These are phyloP conservation scores for Trichechus manatus DNA, from an alignment of 2,113 vertebrate species.

Conservation along the genomic window DNA sequence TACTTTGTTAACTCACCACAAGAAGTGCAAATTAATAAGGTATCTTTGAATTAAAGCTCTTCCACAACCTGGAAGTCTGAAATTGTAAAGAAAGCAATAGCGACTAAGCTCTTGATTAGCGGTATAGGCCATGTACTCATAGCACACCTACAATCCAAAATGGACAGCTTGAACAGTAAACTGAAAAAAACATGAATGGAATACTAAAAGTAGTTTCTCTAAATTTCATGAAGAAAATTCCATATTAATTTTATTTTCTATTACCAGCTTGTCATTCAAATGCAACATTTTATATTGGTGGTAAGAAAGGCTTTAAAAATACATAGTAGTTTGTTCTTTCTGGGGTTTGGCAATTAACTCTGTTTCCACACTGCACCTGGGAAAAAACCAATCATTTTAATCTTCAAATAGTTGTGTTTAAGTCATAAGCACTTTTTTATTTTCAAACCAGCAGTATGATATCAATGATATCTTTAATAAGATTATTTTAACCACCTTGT, in stretches of 20 bases:
- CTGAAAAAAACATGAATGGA: conserved; percentile 36
- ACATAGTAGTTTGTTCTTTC: conserved; percentile 36
- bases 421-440: conserved; percentile 53
- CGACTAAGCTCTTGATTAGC: not conserved
- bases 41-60: conserved; percentile 57
- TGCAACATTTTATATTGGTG: conserved; percentile 54
- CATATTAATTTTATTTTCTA: conserved; percentile 71
- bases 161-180: not conserved
- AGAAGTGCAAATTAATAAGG: conserved; percentile 66
- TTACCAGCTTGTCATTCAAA: conserved; percentile 72
- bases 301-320: conserved; percentile 51
- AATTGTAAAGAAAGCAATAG: conserved; percentile 21
- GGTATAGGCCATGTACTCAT: not conserved
- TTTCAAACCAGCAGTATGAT: conserved; percentile 70
- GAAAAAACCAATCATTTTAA: conserved; percentile 65
- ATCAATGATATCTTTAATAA: conserved; percentile 72
- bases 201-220: not conserved
- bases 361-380: conserved; percentile 66
- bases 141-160: conserved; percentile 48
- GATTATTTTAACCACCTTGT: conserved; percentile 50
- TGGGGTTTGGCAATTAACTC: conserved; percentile 61
- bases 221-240: conserved; percentile 71
- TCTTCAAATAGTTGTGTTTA: conserved; percentile 64
- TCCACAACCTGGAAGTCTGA: not conserved
- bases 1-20: not conserved